A percentile compares a stretch with the other conserved stretches of the same genome.
Evolutionary conservation across 2,888 invertebrate genomes (phyloP).

Genomic region (Ochlodes sylvanus): DNA sequence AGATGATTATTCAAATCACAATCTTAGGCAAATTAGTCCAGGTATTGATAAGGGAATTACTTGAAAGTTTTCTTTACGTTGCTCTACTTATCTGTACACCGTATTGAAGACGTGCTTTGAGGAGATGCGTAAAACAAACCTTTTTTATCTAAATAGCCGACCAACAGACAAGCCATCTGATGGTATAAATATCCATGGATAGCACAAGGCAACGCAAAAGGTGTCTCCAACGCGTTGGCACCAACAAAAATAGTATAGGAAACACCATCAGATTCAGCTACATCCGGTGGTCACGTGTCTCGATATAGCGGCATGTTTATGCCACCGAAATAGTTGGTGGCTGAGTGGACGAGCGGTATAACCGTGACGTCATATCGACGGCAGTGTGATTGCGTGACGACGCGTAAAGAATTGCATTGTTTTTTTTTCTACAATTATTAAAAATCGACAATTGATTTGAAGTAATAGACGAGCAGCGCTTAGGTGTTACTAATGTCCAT

Average conservation of each 20-base stretch:
- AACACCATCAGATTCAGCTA: not conserved
- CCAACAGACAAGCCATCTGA: too few species aligned
- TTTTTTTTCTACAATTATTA: too few species aligned
- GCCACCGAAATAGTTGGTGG: conserved; percentile 10
- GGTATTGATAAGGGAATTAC: conserved; percentile 7
- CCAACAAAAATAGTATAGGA: too few species aligned
- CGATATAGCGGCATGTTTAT: not conserved
- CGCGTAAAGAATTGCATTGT: not conserved
- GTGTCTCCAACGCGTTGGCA: too few species aligned
- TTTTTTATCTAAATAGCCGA: too few species aligned
- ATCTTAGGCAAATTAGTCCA: conserved; percentile 16
- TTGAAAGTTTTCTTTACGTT: conserved; percentile 7
- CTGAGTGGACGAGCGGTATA: not conserved
- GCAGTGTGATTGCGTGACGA: not conserved
- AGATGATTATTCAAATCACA: conserved; percentile 19
- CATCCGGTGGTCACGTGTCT: conserved; percentile 11
- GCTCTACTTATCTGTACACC: not conserved
- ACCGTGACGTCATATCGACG: not conserved
- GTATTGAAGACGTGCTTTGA: not conserved
- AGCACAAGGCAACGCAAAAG: too few species aligned
- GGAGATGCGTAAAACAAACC: too few species aligned
- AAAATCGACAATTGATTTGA: too few species aligned
- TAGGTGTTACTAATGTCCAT: too few species aligned
- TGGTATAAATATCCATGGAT: too few species aligned
- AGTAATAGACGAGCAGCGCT: too few species aligned